Base-by-base conservation (phyloP, 2,113 vertebrate genomes). In the Uria lomvia region DNA sequence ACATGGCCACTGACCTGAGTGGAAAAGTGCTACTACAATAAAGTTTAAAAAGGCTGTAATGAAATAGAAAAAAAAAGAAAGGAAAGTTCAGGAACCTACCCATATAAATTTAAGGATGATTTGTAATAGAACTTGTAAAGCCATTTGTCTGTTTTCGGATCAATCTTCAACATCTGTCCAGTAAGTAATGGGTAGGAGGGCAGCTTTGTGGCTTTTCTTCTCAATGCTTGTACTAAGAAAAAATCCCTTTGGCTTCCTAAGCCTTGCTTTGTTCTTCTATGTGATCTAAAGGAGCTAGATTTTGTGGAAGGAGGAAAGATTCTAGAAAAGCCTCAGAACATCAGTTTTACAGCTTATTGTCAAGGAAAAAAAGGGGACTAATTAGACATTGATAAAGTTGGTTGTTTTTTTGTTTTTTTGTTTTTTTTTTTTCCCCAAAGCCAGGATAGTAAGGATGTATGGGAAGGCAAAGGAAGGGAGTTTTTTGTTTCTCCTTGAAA, bases 381-480 rank as follows among this genome's bases (percentile, higher is more conserved):
- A 21, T 49, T 47, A 55, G 53, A 49, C 22, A 47, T 20, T n/a
- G 18, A 52, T 16, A 12, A 15, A 38, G 8, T 2, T 45, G 43
- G 14, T 43, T 12, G 12, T 14, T 10, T 43, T 43, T 43, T 43
- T 15, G 43, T 15, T 16, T 43, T 10, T 40, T 40, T 40, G 49
- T 47, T 47, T 38, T 47, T 55, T 14, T 65, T 56, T 30, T 67
- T 58, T 42, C 6, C 6, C 72, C 36, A 36, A 1, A 55, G 16
- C 2, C 9, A 74, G 1, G 1, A 45, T 56, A 2, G 9, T 50
- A 55, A 55, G 60, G 30, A 38, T n/a, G 1, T 50, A 74, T 34
- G n/a, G 4, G 11, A 26, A 89, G 3, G 30, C 56, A 23, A 70
- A 68, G 18, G 26, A 49, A 53, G 13, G 6, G 2, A 1, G 5